Percentiles rank a stretch among this genome's conserved stretches.
Conservation (phyloP, 2,113 vertebrate genomes). For the Struthio camelus region DNA sequence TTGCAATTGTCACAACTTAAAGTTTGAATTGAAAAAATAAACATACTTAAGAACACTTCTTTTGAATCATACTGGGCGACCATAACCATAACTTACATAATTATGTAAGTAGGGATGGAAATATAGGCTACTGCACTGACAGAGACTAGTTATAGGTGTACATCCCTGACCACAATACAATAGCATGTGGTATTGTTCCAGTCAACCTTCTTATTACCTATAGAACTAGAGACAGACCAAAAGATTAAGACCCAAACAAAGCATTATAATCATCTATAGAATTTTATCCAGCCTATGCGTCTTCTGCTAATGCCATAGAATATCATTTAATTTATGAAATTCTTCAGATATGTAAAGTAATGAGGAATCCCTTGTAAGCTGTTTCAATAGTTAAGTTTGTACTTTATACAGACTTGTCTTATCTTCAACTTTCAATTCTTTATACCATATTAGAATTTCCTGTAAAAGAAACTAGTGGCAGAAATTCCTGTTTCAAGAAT, state of each 20-base stretch:
- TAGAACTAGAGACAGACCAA: neutral
- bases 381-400: neutral
- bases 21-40: neutral
- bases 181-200: neutral
- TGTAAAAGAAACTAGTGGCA: neutral
- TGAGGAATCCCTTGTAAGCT: neutral
- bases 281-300: neutral
- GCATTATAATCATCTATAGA: neutral
- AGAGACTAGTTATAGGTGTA: neutral
- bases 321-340: neutral
- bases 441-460: neutral
- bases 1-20: neutral
- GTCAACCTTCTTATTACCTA: neutral
- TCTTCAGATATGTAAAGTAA: neutral
- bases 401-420: neutral
- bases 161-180: rapidly evolving
- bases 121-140: neutral
- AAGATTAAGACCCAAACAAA: neutral
- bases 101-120: neutral
- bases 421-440: neutral
- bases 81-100: neutral
- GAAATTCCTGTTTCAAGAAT: neutral
- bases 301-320: neutral
- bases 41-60: neutral
- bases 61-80: neutral